Percentiles rank a stretch among this genome's conserved stretches.
These are phyloP conservation scores for Chondrosia reniformis DNA, from an alignment of 37 sponge, comb jelly and placozoan genomes.

Conservation along the genomic window DNA sequence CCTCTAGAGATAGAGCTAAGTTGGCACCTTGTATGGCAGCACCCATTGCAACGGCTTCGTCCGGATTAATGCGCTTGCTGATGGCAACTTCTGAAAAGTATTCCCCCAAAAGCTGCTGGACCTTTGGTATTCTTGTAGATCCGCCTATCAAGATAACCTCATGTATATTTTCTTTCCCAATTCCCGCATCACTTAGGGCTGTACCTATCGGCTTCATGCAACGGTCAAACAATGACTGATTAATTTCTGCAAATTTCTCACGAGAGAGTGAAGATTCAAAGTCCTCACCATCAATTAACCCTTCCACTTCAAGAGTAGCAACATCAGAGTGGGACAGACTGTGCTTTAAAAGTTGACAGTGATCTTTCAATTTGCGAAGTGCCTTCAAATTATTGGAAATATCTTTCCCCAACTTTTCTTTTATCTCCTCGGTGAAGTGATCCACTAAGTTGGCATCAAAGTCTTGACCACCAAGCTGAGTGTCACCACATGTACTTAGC, in stretches of 20 bases:
- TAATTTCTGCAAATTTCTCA: conserved; percentile 75
- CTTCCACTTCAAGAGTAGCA: conserved; percentile 78
- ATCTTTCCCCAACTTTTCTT: conserved; percentile 64
- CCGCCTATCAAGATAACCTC: conserved; percentile 90
- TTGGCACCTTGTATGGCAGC: conserved; percentile 94
- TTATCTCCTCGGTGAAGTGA: conserved; percentile 64
- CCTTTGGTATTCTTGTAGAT: conserved; percentile 71
- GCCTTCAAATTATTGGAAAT: conserved; percentile 71
- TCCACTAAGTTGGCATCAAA: conserved; percentile 82
- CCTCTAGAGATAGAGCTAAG: conserved; percentile 52
- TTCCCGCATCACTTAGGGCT: conserved; percentile 74
- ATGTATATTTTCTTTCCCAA: conserved; percentile 50
- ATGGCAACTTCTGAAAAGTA: conserved; percentile 56
- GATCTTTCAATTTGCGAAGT: conserved; percentile 79
- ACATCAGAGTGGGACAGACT: conserved; percentile 78
- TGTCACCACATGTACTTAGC: conserved; percentile 89
- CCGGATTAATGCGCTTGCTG: conserved; percentile 91
- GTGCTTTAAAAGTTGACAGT: conserved; percentile 84
- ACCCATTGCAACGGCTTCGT: conserved; percentile 95
- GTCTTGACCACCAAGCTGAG: conserved; percentile 90
- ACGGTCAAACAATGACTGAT: conserved; percentile 53
- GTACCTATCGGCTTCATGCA: conserved; percentile 61
- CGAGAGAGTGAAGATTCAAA: conserved; percentile 80
- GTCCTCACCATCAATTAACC: conserved; percentile 80
- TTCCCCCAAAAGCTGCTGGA: conserved; percentile 68